A percentile compares a stretch with the other conserved stretches of the same genome.
These are phyloP conservation scores for Chroicocephalus ridibundus DNA, from an alignment of 2,113 vertebrate species.

Conservation along the genomic window DNA sequence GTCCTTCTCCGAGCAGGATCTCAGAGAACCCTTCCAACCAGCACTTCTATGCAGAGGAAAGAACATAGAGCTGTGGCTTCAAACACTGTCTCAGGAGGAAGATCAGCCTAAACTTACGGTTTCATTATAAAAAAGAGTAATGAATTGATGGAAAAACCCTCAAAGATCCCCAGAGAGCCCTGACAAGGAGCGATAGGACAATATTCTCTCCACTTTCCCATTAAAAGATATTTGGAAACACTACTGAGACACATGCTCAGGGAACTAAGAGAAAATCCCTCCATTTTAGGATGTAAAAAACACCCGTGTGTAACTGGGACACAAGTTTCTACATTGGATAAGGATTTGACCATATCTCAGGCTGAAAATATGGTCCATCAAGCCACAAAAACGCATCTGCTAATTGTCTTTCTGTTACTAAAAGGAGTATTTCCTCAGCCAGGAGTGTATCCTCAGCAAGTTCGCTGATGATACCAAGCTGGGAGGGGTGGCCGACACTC, in stretches of 20 bases:
- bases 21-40: background rate
- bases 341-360: background rate
- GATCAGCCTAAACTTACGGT: background rate
- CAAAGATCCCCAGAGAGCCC: background rate
- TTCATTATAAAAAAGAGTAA: background rate
- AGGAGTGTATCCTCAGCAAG: too few species aligned
- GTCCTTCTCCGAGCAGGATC: background rate
- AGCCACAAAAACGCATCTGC: fast-evolving
- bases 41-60: background rate
- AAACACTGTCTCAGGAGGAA: background rate
- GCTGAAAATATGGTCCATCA: background rate
- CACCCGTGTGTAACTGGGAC: background rate
- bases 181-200: background rate
- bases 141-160: background rate
- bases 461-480: too few species aligned
- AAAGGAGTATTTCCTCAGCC: background rate
- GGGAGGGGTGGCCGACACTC: too few species aligned
- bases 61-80: background rate
- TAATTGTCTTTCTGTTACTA: background rate
- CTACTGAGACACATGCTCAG: background rate
- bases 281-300: background rate
- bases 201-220: background rate
- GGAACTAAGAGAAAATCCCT: background rate
- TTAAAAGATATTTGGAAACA: background rate
- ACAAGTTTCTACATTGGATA: background rate